Conservation (phyloP, 2,888 invertebrate genomes). For the Colostygia pectinataria region DNA sequence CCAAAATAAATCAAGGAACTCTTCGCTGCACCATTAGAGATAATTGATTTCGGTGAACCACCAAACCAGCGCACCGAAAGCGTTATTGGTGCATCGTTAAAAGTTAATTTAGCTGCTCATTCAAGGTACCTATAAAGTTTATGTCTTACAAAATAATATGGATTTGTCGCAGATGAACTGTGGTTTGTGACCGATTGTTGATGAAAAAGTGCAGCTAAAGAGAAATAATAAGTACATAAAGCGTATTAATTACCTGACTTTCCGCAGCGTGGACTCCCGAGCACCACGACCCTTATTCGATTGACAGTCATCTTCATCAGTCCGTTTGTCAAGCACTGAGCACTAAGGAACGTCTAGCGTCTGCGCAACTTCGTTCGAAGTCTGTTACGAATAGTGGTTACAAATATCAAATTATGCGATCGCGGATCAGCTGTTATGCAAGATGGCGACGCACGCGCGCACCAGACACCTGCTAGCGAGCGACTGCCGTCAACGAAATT, state of each 20-base stretch:
- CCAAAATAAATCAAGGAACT: conserved; percentile 62
- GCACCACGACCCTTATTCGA: conserved; percentile 90
- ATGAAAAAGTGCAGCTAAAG: no score
- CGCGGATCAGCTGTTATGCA: conserved; percentile 65
- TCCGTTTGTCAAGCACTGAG: conserved; percentile 40
- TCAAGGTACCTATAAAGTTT: conserved; percentile 23
- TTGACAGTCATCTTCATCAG: conserved; percentile 89
- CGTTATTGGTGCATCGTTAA: conserved; percentile 52
- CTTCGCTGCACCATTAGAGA: conserved; percentile 60
- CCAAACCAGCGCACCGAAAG: conserved; percentile 39
- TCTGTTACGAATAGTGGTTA: conserved; percentile 21
- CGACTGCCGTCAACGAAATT: conserved; percentile 75
- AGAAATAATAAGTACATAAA: no score
- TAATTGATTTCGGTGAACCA: conserved; percentile 68
- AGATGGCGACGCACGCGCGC: conserved; percentile 73
- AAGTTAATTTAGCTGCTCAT: conserved; percentile 41
- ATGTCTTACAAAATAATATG: background rate
- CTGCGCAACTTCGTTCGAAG: conserved; percentile 40
- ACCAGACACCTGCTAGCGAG: conserved; percentile 76
- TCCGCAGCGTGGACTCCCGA: conserved; percentile 88
- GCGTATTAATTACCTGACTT: conserved; percentile 91
- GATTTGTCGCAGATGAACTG: no score
- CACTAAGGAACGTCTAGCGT: conserved; percentile 43
- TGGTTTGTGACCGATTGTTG: no score
- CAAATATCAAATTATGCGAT: conserved; percentile 45